Evolutionary conservation across 2,888 invertebrate species (phyloP), one percentile per base, ranked within the genome.

Genomic region (Zhuqinia jingwanae): DNA sequence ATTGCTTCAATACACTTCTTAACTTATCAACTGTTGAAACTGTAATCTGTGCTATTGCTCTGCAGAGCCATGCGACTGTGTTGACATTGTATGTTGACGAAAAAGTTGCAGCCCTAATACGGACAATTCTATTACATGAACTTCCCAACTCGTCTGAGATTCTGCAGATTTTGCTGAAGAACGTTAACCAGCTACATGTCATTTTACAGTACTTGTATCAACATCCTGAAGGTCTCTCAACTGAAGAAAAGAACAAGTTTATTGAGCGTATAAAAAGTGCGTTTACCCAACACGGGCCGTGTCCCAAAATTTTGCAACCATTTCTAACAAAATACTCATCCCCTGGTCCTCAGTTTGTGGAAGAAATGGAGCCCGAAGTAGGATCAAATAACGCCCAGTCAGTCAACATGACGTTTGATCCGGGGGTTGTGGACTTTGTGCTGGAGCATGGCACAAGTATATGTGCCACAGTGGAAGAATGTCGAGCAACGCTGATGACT

Each of bases 361-460:
- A 88, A 80, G 85, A 87, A 45, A 82, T 86, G 83, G 84, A 86
- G 25, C 63, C 80, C 8, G 84, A 86, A 65, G 78, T 83, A 58
- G 83, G 79, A 47, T 81, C 77, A 22, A 83, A 56, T 30, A 88
- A 85, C 47, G 78, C 78, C 70, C 82, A 77, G 30, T 79, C 83
- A 63, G 77, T 85, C 25, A 88, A 87, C 58, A 87, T 89, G 42
- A 90, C 83, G 3, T 90, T 87, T 68, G 89, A 90, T 58, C 89
- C 90, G 1, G 90, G 90, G 53, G 90, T 97, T 92, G 96, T 97
- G 89, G 98, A 98, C 92, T 94, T 98, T 92, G 95, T 99, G 91
- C 95, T 96, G 92, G 99, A 99, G 93, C 95, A 98, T 92, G 98
- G 99, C 80, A 98, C 97, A 93, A 94, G 95, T 90, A 98, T 98